phyloP scores from a whole-genome alignment of 2,888 invertebrate genomes.

The Brachynemurus nebulosus region DNA sequence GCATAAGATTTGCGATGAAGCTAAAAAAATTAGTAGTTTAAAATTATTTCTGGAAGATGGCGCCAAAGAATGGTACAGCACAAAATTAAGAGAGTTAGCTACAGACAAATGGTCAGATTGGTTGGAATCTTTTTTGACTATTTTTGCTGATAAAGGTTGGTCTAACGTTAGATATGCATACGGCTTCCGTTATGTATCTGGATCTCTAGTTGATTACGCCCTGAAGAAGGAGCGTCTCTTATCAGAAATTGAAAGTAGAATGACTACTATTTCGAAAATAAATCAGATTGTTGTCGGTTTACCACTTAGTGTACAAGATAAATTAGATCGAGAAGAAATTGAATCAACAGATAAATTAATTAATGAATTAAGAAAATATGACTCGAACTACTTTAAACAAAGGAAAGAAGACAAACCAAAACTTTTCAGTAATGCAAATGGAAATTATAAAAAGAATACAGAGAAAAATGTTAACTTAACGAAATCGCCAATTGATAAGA shows the following conservation, averaged over 20 bases:
- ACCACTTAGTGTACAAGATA: slow-evolving; percentile 9
- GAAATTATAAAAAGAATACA: neutral
- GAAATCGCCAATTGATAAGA: no score
- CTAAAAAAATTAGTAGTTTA: neutral
- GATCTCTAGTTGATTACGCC: slow-evolving; percentile 10
- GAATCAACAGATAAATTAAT: slow-evolving; percentile 6
- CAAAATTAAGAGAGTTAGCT: neutral
- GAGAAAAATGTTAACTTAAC: neutral
- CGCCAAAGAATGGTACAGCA: slow-evolving; percentile 1
- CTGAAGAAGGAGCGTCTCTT: slow-evolving; percentile 10
- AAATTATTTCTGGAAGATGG: neutral
- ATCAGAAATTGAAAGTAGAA: slow-evolving; percentile 8
- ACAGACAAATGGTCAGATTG: slow-evolving; percentile 4
- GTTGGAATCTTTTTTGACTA: slow-evolving; percentile 7
- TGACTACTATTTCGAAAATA: slow-evolving; percentile 6
- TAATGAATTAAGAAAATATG: slow-evolving; percentile 5
- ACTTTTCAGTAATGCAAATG: neutral
- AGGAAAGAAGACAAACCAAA: neutral
- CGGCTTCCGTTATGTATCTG: slow-evolving; percentile 9
- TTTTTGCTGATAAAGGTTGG: slow-evolving; percentile 11
- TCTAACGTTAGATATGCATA: slow-evolving; percentile 5
- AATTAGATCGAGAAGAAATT: slow-evolving; percentile 9
- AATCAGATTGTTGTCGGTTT: slow-evolving; percentile 10
- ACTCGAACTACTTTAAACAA: neutral
- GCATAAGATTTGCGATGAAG: neutral